phyloP scores from a whole-genome alignment of 2,797 vertebrate species.

The Coregonus suidteri region DNA sequence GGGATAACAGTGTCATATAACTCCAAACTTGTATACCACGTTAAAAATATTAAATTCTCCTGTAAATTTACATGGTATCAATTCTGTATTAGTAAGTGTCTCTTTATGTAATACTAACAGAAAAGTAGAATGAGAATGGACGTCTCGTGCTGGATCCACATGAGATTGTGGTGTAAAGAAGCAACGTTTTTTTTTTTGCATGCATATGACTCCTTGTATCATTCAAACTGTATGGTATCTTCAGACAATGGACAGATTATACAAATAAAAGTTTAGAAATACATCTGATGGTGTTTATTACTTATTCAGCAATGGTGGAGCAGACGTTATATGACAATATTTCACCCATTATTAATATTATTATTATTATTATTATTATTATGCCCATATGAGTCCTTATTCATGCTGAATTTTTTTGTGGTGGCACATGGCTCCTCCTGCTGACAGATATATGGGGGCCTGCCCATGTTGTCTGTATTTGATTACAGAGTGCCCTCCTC shows the following conservation, averaged over 20 bases:
- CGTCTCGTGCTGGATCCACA: slow-evolving; percentile 81
- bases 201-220: slow-evolving; percentile 78
- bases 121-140: slow-evolving; percentile 55
- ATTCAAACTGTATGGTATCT: slow-evolving; percentile 72
- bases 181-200: slow-evolving; percentile 68
- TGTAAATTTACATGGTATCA: background rate
- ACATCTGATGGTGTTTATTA: slow-evolving; percentile 37
- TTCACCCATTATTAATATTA: background rate
- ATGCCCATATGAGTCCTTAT: background rate
- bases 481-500: background rate
- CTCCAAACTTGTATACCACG: background rate
- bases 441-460: background rate
- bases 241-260: slow-evolving; percentile 77
- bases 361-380: background rate
- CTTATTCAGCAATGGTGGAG: background rate
- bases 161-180: slow-evolving; percentile 67
- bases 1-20: background rate
- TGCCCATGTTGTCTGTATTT: background rate
- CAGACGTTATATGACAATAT: background rate
- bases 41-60: background rate
- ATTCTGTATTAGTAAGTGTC: slow-evolving; percentile 7
- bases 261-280: slow-evolving; percentile 69
- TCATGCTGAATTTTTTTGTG: background rate
- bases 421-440: background rate
- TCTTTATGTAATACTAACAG: slow-evolving; percentile 26